Base-by-base conservation (phyloP, 2,888 invertebrate species). In the Anthoptus insignis region DNA sequence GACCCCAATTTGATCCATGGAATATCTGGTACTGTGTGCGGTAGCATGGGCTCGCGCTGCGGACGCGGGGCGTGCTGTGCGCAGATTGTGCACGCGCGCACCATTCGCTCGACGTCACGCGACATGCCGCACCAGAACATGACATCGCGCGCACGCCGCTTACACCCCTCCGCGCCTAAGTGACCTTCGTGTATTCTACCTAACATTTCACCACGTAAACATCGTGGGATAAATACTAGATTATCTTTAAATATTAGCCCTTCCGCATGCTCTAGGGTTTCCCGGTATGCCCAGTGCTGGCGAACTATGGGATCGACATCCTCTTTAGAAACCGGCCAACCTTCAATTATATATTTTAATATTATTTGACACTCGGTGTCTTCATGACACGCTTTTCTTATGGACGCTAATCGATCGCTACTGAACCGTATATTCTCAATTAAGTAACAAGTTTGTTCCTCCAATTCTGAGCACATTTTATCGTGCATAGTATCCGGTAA, bases 301-400 rank as follows among this genome's bases (percentile, higher is more conserved):
- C n/a, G n/a, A n/a, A n/a, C n/a, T n/a, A n/a, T n/a, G 50, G 29
- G n/a, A n/a, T 37, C 37, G 9, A 9, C 9, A 3, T 37, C n/a
- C 3, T 9, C 4, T n/a, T 37, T 37, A n/a, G 13, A n/a, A 4
- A 4, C 8, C 9, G 37, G 37, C 37, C 50, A 52, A 6, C 50
- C 50, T 1, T 52, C 29, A 3, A 27, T 52, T 8, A 52, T 52
- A 29, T 52, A 52, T 11, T 52, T 29, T 16, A 52, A 8, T 52
- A 52, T 29, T 8, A 2, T 14, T 8, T 52, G 29, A 16, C 29
- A 52, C 27, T 52, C 50, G 9, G 2, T 9, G 16, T 52, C 50
- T 7, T 29, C 22, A 13, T 7, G 16, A 29, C 6, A 27, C 11
- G 27, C n/a, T n/a, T n/a, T n/a, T n/a, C n/a, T n/a, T n/a, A n/a